These are phyloP conservation scores for Cosmorhoe ocellata DNA, from an alignment of 2,888 invertebrate genomes.

Conservation along the genomic window DNA sequence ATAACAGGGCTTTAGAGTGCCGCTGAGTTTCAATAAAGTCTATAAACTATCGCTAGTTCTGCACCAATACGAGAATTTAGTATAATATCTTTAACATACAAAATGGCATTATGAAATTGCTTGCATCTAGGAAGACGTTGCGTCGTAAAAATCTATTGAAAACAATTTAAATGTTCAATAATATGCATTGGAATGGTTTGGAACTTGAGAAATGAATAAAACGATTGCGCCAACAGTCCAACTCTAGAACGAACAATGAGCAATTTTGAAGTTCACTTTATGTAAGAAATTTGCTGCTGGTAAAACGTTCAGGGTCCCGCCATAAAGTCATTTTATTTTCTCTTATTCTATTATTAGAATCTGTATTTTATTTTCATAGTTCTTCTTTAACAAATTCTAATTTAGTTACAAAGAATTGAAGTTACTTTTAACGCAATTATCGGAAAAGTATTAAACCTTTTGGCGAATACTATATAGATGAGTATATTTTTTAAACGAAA, in stretches of 20 bases:
- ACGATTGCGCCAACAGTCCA: constrained; percentile 69
- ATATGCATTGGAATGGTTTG: constrained; percentile 52
- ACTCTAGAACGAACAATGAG: constrained; percentile 59
- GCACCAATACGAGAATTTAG: constrained; percentile 20
- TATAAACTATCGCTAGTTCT: constrained; percentile 15
- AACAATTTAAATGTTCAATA: constrained; percentile 52
- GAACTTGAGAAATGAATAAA: constrained; percentile 66
- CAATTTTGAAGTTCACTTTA: constrained; percentile 54
- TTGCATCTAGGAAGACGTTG: constrained; percentile 36
- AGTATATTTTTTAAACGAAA: too few species aligned
- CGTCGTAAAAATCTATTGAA: constrained; percentile 50
- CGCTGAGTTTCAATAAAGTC: constrained; percentile 22
- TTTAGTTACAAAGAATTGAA: too few species aligned
- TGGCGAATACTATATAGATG: too few species aligned
- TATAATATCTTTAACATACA: constrained; percentile 11
- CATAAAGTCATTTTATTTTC: constrained; percentile 37
- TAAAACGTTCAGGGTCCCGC: constrained; percentile 45
- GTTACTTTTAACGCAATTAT: background rate
- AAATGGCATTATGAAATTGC: constrained; percentile 26
- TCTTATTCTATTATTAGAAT: constrained; percentile 35
- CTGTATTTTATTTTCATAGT: background rate
- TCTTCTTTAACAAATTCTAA: too few species aligned
- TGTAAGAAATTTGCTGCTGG: constrained; percentile 49
- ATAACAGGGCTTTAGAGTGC: constrained; percentile 27
- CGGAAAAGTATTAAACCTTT: constrained; percentile 4